Evolutionary conservation across 1,140 invertebrate genomes (phyloP), one percentile per base, ranked within the genome.

Genomic region (Physella acuta): DNA sequence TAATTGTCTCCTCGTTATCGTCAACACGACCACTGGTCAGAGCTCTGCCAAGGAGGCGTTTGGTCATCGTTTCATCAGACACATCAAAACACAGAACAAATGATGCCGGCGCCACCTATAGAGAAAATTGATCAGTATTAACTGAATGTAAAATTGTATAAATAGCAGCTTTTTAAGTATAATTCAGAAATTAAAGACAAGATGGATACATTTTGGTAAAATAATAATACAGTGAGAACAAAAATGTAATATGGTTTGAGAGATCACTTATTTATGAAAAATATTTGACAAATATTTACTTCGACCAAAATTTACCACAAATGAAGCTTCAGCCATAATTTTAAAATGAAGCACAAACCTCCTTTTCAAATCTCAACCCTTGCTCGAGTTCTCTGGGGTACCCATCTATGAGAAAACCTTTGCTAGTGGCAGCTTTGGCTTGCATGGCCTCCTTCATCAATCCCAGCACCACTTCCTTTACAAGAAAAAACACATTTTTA

Each of bases 1-100:
- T 93, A 77, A 99, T 98, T 0, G 96, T 98, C 75, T 94, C 93
- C 80, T 92, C 93, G 79, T 99, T 99, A 81, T 99, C 97, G 78
- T 99, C 97, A 4, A 91, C 92, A 17, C 97, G 89, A 28, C 93
- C 92, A 4, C 94, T 95, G 33, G 91, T 93, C 59, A 90, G 88
- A 0, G 92, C 96, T 65, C 97, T 89, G 0, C 91, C 89, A 71
- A 98, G 77, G 31, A 98, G 88, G 56, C 97, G 89, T 72, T 90
- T 86, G 0, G 90, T 90, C 86, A 99, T 88, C 0, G 92, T 93
- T 11, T 93, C 92, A 75, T 94, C 91, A 0, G 89, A 86, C 1
- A 93, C 92, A 63, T 97, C 93, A 74, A 92, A 91, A 77, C 89
- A 95, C 17, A 97, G 75, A 0, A 95, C 90, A 67, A 92, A 78